Evolutionary conservation across 2,888 invertebrate genomes (phyloP), one percentile per base, ranked within the genome.

Genomic region (Napeogenes inachia): DNA sequence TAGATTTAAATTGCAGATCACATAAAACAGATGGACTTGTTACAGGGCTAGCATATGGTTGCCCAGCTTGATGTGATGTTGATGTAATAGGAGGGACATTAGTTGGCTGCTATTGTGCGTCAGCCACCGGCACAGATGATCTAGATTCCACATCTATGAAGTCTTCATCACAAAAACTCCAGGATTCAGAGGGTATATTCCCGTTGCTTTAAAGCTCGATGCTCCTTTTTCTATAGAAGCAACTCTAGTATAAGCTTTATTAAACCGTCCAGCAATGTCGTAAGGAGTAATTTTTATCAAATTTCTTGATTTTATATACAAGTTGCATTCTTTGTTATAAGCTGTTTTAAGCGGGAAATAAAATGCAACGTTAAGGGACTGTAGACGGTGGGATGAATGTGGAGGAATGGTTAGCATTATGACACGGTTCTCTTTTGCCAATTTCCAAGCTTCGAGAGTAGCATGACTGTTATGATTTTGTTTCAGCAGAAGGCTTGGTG

Each of bases 301-400:
- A 54, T 54, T 54, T 6, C 54, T 54, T 33, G 54, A 54, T 54
- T 54, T 54, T 54, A 54, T 54, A n/a, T 8, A 55, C 13, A 58
- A 54, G 60, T 76, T 66, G 64, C 75, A 77, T 61, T 76, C 71
- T 53, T 70, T 72, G 62, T 70, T 73, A 61, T 73, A 78, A 12
- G 73, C 73, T 53, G 56, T 64, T 55, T 71, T 71, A 13, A 69
- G 58, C 45, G 69, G 70, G 10, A 61, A 63, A 66, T 60, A 67
- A 61, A 74, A 74, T 32, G 67, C 55, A 42, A 75, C 70, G 67
- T 71, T 73, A 33, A 76, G 66, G 33, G 72, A 72, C 57, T 75
- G 74, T 63, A 73, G 61, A 32, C 68, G 63, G 59, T 74, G 71
- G 13, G 70, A 70, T 54, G 70, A 70, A 62, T 74, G 74, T 57